phyloP scores from a whole-genome alignment of 2,888 invertebrate species.

The Dynastes maya region DNA sequence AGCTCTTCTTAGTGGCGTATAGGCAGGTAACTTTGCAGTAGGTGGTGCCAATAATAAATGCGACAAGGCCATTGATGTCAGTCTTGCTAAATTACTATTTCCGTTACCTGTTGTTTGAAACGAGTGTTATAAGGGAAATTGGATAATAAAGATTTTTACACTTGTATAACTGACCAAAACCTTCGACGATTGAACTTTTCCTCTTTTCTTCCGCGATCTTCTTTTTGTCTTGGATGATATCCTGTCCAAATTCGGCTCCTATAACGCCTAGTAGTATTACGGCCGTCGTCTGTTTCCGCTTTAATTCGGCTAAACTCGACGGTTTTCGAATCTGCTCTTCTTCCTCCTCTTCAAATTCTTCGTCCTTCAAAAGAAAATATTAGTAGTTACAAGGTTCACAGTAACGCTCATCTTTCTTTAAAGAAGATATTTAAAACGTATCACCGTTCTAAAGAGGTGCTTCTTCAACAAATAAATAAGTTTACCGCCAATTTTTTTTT shows the following conservation, averaged over 20 bases:
- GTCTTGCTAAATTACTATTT: slow-evolving; percentile 91
- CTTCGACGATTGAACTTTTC: slow-evolving; percentile 91
- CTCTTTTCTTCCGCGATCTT: slow-evolving; percentile 76
- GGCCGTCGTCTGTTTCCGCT: slow-evolving; percentile 96
- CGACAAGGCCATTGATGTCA: slow-evolving; percentile 94
- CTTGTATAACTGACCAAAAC: slow-evolving; percentile 65
- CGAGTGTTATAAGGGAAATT: not conserved
- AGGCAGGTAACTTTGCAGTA: slow-evolving; percentile 86
- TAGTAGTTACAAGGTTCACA: no score
- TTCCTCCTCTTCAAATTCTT: slow-evolving; percentile 88
- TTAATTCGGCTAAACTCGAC: slow-evolving; percentile 88
- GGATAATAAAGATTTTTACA: not conserved
- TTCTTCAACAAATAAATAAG: no score
- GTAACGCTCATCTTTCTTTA: no score
- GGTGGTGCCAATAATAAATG: slow-evolving; percentile 93
- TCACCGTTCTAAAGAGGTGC: no score
- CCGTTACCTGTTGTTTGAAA: slow-evolving; percentile 78
- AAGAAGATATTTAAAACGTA: no score
- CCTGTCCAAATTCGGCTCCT: slow-evolving; percentile 98
- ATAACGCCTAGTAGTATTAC: slow-evolving; percentile 97
- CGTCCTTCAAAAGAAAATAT: slow-evolving; percentile 71
- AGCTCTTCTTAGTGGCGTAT: slow-evolving; percentile 94
- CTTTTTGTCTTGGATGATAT: slow-evolving; percentile 81
- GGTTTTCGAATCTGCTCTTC: slow-evolving; percentile 90
- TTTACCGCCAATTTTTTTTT: no score